A percentile compares a stretch with the other conserved stretches of the same genome.
phyloP scores from a whole-genome alignment of 2,113 vertebrate genomes.

The Pantherophis guttatus region DNA sequence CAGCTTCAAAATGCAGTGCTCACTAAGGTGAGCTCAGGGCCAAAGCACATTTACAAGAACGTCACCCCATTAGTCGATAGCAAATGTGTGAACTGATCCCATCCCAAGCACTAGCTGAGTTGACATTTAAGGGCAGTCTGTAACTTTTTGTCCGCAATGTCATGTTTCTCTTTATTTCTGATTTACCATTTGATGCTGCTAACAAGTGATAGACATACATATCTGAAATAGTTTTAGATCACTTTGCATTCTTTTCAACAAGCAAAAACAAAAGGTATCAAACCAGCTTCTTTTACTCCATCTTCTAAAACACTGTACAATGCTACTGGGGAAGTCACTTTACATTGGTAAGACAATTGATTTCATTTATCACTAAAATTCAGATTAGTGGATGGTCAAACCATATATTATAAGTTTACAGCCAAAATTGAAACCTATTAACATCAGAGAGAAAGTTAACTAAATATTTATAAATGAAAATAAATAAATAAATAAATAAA shows the following conservation, averaged over 20 bases:
- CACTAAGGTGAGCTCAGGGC: slow-evolving; percentile 9
- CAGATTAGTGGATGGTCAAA: slow-evolving; percentile 32
- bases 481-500: slow-evolving; percentile 10
- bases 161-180: background rate
- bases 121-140: background rate
- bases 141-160: background rate
- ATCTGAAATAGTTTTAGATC: background rate
- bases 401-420: slow-evolving; percentile 19
- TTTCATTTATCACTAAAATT: background rate
- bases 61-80: background rate
- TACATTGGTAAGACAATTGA: background rate
- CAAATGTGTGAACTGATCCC: background rate
- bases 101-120: background rate
- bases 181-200: background rate
- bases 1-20: background rate
- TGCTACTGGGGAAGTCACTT: background rate
- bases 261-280: background rate
- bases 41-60: background rate
- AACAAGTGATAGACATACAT: background rate
- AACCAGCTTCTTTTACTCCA: too few relatives aligned
- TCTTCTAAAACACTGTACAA: background rate
- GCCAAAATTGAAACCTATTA: background rate
- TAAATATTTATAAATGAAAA: slow-evolving; percentile 42
- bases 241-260: background rate
- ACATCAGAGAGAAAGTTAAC: background rate